Conservation (phyloP, 2,797 vertebrate species). For the Linurgus olivaceus region DNA sequence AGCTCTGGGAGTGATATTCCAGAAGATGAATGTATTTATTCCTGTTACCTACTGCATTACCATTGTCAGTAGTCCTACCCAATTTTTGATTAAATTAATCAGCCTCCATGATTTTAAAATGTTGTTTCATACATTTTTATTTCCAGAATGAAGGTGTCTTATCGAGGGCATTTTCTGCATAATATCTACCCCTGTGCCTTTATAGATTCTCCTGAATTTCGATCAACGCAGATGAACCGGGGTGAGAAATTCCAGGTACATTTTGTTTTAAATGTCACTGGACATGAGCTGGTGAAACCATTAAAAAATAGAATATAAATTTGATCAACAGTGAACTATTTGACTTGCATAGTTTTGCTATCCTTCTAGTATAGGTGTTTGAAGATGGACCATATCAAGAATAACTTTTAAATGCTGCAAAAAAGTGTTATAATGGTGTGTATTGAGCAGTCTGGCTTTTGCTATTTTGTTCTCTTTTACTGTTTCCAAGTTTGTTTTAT, state of each 20-base stretch:
- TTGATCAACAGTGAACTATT: neutral
- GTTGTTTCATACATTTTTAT: constrained; percentile 48
- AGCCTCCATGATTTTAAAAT: neutral
- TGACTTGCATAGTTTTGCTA: neutral
- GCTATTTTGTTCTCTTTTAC: neutral
- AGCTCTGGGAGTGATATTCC: neutral
- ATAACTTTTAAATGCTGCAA: neutral
- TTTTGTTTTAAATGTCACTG: constrained; percentile 7
- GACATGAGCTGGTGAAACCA: neutral
- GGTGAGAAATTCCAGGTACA: constrained; percentile 97
- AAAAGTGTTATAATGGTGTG: neutral
- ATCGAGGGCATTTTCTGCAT: constrained; percentile 96
- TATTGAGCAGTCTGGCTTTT: neutral
- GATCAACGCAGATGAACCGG: constrained; percentile 93
- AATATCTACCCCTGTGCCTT: constrained; percentile 97
- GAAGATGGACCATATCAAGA: neutral
- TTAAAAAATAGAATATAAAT: neutral
- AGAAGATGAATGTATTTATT: neutral
- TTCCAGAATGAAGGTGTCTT: constrained; percentile 98
- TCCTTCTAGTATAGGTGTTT: neutral
- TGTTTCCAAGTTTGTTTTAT: neutral
- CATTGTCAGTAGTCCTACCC: rapidly evolving
- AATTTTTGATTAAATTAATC: neutral
- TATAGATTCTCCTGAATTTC: constrained; percentile 98
- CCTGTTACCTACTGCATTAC: neutral